Percentiles rank a stretch among this genome's conserved stretches.
Conservation (phyloP, 2,888 invertebrate species). For the Melanophora roralis region DNA sequence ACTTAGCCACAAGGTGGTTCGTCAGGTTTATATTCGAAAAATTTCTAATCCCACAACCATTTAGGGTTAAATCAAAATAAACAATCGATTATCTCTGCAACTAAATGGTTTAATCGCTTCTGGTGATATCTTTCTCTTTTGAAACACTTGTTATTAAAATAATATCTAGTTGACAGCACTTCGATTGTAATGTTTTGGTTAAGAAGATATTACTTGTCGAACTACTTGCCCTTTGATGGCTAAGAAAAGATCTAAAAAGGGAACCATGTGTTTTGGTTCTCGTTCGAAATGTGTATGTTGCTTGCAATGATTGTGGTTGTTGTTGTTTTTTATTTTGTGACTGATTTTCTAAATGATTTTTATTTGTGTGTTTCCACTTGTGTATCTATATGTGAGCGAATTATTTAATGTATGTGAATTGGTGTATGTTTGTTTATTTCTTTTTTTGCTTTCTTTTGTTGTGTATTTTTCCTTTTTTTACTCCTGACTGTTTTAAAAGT, state of each 20-base stretch:
- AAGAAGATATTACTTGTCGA: conserved; percentile 35
- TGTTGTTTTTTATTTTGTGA: conserved; percentile 9
- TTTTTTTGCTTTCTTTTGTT: conserved; percentile 50
- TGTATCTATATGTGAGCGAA: conserved; percentile 31
- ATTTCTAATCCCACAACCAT: too few relatives aligned
- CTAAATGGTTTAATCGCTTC: too few relatives aligned
- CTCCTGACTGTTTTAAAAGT: conserved; percentile 65
- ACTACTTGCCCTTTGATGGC: conserved; percentile 31
- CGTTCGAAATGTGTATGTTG: conserved; percentile 3
- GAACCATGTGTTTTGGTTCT: conserved; percentile 6
- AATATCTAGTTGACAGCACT: conserved; percentile 20
- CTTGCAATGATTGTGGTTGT: conserved; percentile 12
- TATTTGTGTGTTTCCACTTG: conserved; percentile 38
- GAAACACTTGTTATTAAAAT: too few relatives aligned
- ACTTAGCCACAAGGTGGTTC: too few relatives aligned
- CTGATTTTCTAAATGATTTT: conserved; percentile 27
- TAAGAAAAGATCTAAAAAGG: conserved; percentile 35
- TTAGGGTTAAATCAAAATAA: too few relatives aligned
- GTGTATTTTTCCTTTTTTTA: conserved; percentile 63
- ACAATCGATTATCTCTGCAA: too few relatives aligned
- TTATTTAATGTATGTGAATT: conserved; percentile 29
- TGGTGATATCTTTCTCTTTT: too few relatives aligned
- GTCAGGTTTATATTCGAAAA: too few relatives aligned
- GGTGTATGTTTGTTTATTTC: conserved; percentile 60
- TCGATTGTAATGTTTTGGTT: neutral